Conservation (phyloP, 2,113 vertebrate species). For the Silurus asotus region DNA sequence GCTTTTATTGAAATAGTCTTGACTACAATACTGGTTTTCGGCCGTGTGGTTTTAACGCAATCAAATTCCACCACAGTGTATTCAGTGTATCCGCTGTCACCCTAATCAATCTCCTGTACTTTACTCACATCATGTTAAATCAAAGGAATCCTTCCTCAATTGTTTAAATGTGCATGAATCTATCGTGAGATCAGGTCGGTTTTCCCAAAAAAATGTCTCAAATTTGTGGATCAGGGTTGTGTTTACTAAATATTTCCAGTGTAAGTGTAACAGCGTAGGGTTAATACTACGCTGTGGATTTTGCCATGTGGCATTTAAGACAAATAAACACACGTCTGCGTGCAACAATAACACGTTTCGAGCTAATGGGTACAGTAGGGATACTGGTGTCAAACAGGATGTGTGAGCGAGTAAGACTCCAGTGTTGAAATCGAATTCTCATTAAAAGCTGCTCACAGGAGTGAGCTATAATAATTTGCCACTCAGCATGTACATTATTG, state of each 20-base stretch:
- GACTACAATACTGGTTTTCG: background rate
- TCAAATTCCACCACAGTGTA: background rate
- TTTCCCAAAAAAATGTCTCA: background rate
- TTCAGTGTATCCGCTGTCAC: background rate
- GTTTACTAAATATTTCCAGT: background rate
- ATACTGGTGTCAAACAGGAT: background rate
- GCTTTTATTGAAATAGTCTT: background rate
- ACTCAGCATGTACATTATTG: slow-evolving; percentile 10
- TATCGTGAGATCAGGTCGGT: background rate
- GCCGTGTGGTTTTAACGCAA: background rate
- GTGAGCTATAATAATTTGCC: background rate
- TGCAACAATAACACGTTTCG: background rate
- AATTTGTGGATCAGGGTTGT: background rate
- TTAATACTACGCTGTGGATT: background rate
- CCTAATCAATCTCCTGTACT: background rate
- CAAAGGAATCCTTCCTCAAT: background rate
- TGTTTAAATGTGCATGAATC: background rate
- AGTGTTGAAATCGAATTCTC: background rate
- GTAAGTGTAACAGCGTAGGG: background rate
- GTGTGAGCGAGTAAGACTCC: background rate
- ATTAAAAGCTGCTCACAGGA: background rate
- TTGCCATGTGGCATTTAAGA: background rate
- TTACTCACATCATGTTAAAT: background rate
- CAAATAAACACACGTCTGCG: background rate
- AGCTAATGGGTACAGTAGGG: background rate